These are phyloP conservation scores for Albula goreensis DNA, from an alignment of 2,113 vertebrate species.

Conservation along the genomic window DNA sequence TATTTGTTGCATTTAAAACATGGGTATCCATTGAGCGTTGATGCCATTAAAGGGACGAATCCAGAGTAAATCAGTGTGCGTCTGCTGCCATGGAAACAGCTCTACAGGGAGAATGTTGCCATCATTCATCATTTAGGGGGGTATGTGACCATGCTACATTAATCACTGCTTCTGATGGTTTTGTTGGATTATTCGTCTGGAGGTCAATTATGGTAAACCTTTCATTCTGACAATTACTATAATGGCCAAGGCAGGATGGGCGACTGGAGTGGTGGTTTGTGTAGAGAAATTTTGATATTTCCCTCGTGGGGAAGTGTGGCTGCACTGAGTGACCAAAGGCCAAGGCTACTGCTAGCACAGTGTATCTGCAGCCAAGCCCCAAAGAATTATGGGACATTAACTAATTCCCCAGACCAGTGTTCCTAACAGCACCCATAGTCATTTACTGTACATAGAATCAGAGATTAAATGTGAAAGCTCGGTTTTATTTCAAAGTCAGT, in stretches of 20 bases:
- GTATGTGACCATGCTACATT: constrained; percentile 39
- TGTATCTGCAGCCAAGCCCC: background rate
- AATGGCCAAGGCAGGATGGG: constrained; percentile 18
- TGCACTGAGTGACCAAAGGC: background rate
- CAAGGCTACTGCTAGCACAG: background rate
- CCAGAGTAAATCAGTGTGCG: constrained; percentile 14
- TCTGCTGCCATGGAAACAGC: constrained; percentile 42
- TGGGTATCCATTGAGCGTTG: background rate
- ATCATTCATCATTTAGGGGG: constrained; percentile 30
- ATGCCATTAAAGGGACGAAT: background rate
- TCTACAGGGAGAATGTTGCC: constrained; percentile 10
- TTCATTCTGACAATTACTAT: constrained; percentile 33
- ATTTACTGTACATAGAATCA: no score
- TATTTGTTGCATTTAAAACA: background rate
- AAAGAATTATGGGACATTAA: background rate
- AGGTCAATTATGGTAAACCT: constrained; percentile 35
- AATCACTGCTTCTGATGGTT: constrained; percentile 38
- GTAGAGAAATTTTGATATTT: background rate
- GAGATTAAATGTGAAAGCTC: no score
- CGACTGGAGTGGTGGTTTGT: background rate
- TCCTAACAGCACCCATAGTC: no score
- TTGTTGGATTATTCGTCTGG: constrained; percentile 32
- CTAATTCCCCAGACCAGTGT: background rate
- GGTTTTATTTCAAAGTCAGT: no score
- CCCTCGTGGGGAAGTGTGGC: background rate